Evolutionary conservation across 2,113 vertebrate genomes (phyloP).

Genomic region (Genyomyrus donnyi): DNA sequence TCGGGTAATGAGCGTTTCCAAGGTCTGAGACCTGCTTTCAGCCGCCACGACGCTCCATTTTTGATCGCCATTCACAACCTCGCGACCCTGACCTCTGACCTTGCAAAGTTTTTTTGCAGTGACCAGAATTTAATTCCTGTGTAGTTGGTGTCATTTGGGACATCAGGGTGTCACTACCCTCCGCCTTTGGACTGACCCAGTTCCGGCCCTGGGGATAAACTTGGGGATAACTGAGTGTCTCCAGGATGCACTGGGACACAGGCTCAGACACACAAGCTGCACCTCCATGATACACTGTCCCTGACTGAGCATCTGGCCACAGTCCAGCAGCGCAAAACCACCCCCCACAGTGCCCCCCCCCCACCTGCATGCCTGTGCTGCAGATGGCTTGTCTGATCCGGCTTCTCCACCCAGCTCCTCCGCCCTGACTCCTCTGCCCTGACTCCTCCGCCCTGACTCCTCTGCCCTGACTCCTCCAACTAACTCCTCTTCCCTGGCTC

Average conservation of each 20-base stretch:
- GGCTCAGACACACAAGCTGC: background rate
- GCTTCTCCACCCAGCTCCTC: background rate
- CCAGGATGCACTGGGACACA: background rate
- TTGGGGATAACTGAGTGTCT: background rate
- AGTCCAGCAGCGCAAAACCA: background rate
- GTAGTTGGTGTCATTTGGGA: background rate
- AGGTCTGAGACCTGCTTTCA: background rate
- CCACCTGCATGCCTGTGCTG: background rate
- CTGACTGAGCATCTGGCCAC: background rate
- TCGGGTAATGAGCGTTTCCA: background rate
- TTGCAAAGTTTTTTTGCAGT: background rate
- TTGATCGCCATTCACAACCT: background rate
- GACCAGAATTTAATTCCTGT: background rate
- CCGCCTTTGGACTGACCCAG: background rate
- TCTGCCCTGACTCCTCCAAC: background rate
- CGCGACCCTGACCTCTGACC: background rate
- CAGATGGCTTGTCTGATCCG: background rate
- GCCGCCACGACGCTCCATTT: background rate
- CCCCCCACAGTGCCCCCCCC: background rate
- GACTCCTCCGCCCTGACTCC: background rate
- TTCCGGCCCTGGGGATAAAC: background rate
- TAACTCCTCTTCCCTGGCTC: background rate
- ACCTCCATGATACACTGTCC: background rate
- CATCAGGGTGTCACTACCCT: background rate
- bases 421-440: background rate